Evolutionary conservation across 1,140 invertebrate genomes (phyloP).

Genomic region (Plectrocnemia conspersa): DNA sequence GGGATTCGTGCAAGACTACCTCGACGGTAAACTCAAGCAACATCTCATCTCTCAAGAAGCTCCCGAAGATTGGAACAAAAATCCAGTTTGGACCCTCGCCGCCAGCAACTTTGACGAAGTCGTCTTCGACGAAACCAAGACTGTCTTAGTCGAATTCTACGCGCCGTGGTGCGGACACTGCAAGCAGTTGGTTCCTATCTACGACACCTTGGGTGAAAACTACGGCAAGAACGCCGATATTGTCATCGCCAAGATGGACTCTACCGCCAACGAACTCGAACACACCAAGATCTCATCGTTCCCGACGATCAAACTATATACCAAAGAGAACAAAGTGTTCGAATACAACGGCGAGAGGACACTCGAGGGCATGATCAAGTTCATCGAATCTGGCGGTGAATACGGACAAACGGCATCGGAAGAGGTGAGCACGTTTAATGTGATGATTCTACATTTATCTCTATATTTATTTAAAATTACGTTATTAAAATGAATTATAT

Average conservation of each 20-base stretch:
- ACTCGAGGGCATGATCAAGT: constrained; percentile 87
- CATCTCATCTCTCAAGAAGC: constrained; percentile 91
- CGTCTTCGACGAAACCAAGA: constrained; percentile 81
- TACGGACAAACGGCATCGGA: constrained; percentile 59
- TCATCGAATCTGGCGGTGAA: constrained; percentile 77
- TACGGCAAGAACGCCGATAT: constrained; percentile 80
- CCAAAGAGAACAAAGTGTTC: constrained; percentile 89
- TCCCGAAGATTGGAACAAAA: constrained; percentile 95
- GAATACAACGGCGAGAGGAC: constrained; percentile 95
- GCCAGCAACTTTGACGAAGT: constrained; percentile 95
- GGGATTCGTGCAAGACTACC: constrained; percentile 80
- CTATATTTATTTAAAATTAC: constrained; percentile 11
- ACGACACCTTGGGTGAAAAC: constrained; percentile 74
- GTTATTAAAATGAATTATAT: constrained; percentile 3
- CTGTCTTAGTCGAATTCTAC: constrained; percentile 98
- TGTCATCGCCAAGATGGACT: constrained; percentile 97
- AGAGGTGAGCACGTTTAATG: constrained; percentile 53
- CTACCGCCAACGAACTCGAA: constrained; percentile 95
- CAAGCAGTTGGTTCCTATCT: constrained; percentile 94
- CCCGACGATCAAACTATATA: constrained; percentile 95
- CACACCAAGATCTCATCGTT: constrained; percentile 92
- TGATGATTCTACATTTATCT: not conserved
- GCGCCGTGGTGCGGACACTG: constrained; percentile 98
- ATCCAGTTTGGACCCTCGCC: constrained; percentile 91
- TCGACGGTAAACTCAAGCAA: constrained; percentile 90